Evolutionary conservation across 2,113 vertebrate genomes (phyloP).

Genomic region (Dicrurus megarhynchus): DNA sequence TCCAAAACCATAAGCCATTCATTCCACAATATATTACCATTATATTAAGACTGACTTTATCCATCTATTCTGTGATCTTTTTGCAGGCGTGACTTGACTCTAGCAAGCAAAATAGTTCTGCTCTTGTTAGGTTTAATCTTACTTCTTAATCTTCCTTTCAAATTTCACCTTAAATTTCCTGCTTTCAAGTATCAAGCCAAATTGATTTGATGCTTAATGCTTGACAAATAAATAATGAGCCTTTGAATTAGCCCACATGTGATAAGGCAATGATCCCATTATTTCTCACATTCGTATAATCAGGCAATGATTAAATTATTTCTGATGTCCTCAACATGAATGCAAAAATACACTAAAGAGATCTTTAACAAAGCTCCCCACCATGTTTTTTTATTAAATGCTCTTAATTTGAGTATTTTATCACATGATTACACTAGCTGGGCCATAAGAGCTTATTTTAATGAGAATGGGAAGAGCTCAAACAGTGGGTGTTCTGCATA

Average conservation of each 20-base stretch:
- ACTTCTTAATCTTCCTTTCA: conserved; percentile 69
- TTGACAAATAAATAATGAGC: conserved; percentile 76
- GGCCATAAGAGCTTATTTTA: conserved; percentile 72
- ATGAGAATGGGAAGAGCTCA: conserved; percentile 60
- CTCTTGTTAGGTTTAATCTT: conserved; percentile 59
- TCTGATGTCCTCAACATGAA: conserved; percentile 63
- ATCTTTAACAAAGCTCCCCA: conserved; percentile 62
- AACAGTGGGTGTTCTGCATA: conserved; percentile 64
- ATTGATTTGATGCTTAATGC: conserved; percentile 74
- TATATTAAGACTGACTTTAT: neutral
- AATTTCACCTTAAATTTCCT: conserved; percentile 71
- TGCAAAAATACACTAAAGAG: conserved; percentile 69
- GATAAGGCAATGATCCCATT: conserved; percentile 75
- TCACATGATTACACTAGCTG: conserved; percentile 65
- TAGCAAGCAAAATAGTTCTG: conserved; percentile 30
- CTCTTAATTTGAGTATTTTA: conserved; percentile 71
- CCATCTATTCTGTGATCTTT: neutral
- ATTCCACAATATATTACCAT: neutral
- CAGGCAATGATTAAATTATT: conserved; percentile 77
- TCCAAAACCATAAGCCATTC: neutral
- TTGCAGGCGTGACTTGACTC: neutral
- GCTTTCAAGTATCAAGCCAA: conserved; percentile 72
- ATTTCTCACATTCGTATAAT: conserved; percentile 71
- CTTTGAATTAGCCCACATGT: conserved; percentile 70
- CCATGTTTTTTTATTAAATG: conserved; percentile 64